A percentile compares a stretch with the other conserved stretches of the same genome.
Conservation (phyloP, 2,888 invertebrate genomes). For the Perizoma affinitatum region DNA sequence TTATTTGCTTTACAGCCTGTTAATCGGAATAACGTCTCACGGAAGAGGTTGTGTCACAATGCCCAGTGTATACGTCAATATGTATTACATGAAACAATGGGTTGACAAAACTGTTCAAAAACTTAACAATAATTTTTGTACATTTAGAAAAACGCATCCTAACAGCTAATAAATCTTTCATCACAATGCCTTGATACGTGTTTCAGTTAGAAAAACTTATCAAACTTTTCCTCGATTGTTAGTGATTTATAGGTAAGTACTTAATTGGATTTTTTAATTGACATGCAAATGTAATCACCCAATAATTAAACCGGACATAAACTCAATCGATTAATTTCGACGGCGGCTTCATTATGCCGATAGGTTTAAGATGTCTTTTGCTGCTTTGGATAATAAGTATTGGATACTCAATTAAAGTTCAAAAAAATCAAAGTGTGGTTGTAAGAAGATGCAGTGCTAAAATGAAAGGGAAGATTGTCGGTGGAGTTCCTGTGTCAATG, state of each 20-base stretch:
- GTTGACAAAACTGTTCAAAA: neutral
- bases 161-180: no score
- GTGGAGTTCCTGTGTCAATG: conserved; percentile 50
- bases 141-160: no score
- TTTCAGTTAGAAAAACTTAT: no score
- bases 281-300: conserved; percentile 46
- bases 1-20: conserved; percentile 36
- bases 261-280: conserved; percentile 32
- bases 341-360: conserved; percentile 15
- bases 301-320: conserved; percentile 28
- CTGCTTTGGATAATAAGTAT: conserved; percentile 11
- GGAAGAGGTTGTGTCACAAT: conserved; percentile 44
- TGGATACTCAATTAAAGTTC: conserved; percentile 4
- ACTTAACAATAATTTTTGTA: no score
- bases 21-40: conserved; percentile 53
- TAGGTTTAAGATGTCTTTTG: conserved; percentile 6
- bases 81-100: conserved; percentile 31
- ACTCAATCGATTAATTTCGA: conserved; percentile 8
- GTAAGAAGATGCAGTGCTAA: neutral
- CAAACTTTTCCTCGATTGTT: no score
- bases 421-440: neutral
- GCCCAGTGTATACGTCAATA: conserved; percentile 49
- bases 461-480: conserved; percentile 53
- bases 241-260: no score
- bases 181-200: no score